Evolutionary conservation across 2,113 vertebrate species (phyloP).

Genomic region (Dendropsophus ebraccatus): DNA sequence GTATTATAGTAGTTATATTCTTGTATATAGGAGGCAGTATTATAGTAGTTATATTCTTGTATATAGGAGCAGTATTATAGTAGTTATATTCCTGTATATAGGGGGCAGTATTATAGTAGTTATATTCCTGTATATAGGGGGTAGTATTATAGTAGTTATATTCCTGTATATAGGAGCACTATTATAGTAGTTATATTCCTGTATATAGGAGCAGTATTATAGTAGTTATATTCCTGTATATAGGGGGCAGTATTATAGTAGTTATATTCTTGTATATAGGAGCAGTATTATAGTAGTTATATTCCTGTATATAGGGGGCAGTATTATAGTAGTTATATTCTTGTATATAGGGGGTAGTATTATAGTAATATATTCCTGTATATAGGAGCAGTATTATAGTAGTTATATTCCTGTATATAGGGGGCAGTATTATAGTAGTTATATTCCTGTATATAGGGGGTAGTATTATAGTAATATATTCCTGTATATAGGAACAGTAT

Average conservation of each 20-base stretch:
- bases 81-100: neutral
- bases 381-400: no score
- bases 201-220: slow-evolving; percentile 1
- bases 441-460: no score
- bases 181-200: slow-evolving; percentile 7
- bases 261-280: no score
- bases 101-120: neutral
- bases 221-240: neutral
- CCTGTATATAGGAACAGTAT: no score
- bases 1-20: no score
- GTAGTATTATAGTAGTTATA: neutral
- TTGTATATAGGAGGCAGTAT: neutral
- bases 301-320: no score
- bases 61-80: neutral
- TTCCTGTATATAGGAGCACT: neutral
- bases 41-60: slow-evolving; percentile 2
- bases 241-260: neutral
- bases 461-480: neutral
- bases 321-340: no score
- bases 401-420: no score
- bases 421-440: neutral
- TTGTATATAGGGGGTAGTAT: no score
- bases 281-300: no score
- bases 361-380: no score
- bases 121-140: neutral